Evolutionary conservation across 2,888 invertebrate genomes (phyloP).

Genomic region (Coecobrya sp.): DNA sequence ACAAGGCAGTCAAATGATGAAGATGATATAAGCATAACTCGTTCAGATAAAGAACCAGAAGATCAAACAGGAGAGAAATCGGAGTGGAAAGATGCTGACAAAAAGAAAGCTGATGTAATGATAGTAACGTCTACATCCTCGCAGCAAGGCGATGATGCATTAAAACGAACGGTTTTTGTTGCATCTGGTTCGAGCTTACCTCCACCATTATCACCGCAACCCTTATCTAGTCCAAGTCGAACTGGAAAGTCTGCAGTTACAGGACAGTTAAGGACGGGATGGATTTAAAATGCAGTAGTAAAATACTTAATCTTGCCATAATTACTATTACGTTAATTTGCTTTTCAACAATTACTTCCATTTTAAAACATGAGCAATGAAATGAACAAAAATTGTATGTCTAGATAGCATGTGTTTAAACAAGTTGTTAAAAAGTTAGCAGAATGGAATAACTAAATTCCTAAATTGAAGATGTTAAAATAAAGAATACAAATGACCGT

Average conservation of each 20-base stretch:
- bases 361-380: too few species aligned
- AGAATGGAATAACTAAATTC: too few species aligned
- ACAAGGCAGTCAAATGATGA: constrained; percentile 7
- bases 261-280: constrained; percentile 84
- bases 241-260: constrained; percentile 83
- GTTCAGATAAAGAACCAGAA: background rate
- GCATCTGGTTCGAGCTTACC: constrained; percentile 5
- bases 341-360: too few species aligned
- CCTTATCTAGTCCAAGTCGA: constrained; percentile 70
- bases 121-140: background rate
- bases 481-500: too few species aligned
- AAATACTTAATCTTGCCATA: too few species aligned
- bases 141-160: background rate
- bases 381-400: too few species aligned
- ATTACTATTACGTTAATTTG: too few species aligned
- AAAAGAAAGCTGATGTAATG: background rate
- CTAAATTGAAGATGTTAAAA: too few species aligned
- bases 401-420: too few species aligned
- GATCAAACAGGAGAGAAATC: background rate
- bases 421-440: too few species aligned
- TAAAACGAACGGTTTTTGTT: background rate
- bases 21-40: background rate
- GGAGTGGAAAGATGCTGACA: background rate
- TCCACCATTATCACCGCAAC: background rate
- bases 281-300: constrained; percentile 62